Evolutionary conservation across 2,113 vertebrate genomes (phyloP).

Genomic region (Clupea harengus): DNA sequence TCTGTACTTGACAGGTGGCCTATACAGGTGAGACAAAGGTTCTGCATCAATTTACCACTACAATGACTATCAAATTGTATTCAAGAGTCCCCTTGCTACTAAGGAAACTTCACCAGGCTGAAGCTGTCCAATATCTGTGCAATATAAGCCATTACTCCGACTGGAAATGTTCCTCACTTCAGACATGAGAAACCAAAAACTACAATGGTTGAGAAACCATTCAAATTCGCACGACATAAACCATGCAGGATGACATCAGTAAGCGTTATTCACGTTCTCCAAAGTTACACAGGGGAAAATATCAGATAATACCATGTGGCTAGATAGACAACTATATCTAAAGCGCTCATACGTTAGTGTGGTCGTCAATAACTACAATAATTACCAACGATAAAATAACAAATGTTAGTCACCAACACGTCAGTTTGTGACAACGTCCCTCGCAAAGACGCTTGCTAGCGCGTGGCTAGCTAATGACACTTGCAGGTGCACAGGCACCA

Average conservation of each 20-base stretch:
- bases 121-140: background rate
- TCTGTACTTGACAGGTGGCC: slow-evolving; percentile 14
- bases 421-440: background rate
- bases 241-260: background rate
- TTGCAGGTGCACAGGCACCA: background rate
- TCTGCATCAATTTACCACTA: slow-evolving; percentile 6
- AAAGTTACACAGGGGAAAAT: background rate
- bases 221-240: background rate
- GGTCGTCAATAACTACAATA: background rate
- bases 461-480: background rate
- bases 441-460: background rate
- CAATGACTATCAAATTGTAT: background rate
- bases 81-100: background rate
- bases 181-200: background rate
- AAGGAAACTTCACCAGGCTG: background rate
- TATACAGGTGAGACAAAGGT: background rate
- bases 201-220: background rate
- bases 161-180: background rate
- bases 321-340: no score
- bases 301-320: background rate
- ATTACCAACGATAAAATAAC: background rate
- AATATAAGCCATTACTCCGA: background rate
- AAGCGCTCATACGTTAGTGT: background rate
- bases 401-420: background rate
- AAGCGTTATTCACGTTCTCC: background rate